Conservation (phyloP, 2,113 vertebrate species). For the Nannobrachium achirus region DNA sequence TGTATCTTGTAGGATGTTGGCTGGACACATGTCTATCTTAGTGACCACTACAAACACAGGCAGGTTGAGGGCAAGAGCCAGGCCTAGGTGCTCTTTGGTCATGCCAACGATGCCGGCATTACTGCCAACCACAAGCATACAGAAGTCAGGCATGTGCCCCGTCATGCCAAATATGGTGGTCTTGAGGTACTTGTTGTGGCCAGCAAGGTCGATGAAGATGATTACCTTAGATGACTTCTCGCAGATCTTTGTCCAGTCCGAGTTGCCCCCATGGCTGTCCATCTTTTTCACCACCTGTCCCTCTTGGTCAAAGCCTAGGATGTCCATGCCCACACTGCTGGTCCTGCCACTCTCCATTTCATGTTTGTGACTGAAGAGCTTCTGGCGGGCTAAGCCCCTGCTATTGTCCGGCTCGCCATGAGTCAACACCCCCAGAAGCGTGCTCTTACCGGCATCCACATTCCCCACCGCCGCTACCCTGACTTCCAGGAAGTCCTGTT, state of each 20-base stretch:
- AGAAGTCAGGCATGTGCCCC: constrained; percentile 94
- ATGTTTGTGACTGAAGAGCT: constrained; percentile 96
- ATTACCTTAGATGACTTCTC: constrained; percentile 96
- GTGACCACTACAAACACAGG: constrained; percentile 96
- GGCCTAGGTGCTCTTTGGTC: constrained; percentile 95
- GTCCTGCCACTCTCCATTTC: constrained; percentile 96
- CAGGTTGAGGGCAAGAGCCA: constrained; percentile 92
- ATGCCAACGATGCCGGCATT: constrained; percentile 96
- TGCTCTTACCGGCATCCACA: constrained; percentile 95
- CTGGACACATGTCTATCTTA: constrained; percentile 97
- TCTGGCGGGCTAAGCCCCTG: constrained; percentile 93
- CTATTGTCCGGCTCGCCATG: constrained; percentile 95
- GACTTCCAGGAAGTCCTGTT: constrained; percentile 92
- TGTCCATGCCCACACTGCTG: constrained; percentile 96
- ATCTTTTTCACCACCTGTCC: constrained; percentile 95
- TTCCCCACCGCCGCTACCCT: constrained; percentile 97
- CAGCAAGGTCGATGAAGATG: constrained; percentile 95
- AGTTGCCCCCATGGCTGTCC: constrained; percentile 90
- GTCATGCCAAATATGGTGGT: constrained; percentile 98
- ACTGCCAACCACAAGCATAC: constrained; percentile 98
- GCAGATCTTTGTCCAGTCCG: constrained; percentile 97
- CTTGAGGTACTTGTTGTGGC: constrained; percentile 95
- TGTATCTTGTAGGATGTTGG: constrained; percentile 95
- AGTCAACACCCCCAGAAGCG: constrained; percentile 90
- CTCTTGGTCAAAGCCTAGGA: constrained; percentile 93